phyloP scores from a whole-genome alignment of 1,140 invertebrate genomes.

The Scaptomyza montana region DNA sequence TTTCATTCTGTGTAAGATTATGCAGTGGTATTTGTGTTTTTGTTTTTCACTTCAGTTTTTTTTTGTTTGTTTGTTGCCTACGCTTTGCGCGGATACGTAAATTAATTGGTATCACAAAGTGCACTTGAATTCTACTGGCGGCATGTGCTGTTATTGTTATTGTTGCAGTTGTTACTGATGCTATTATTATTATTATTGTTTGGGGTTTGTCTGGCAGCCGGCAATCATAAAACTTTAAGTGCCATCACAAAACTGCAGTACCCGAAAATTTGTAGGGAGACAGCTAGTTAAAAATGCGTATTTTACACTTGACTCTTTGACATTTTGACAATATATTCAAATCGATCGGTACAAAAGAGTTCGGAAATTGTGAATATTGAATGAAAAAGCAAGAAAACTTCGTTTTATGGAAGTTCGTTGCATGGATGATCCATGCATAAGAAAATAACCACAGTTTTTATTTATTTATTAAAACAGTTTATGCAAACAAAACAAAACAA shows the following conservation, averaged over 20 bases:
- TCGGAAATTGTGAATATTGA: neutral
- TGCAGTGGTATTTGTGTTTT: constrained; percentile 32
- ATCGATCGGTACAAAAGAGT: constrained; percentile 11
- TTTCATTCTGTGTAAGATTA: constrained; percentile 5
- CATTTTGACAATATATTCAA: constrained; percentile 43
- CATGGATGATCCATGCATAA: too few relatives aligned
- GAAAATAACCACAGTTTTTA: too few relatives aligned
- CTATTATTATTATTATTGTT: constrained; percentile 45
- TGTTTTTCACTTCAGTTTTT: constrained; percentile 23
- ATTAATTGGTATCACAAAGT: constrained; percentile 82
- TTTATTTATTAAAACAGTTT: too few relatives aligned
- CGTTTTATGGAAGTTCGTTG: too few relatives aligned
- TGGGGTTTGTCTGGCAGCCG: constrained; percentile 16
- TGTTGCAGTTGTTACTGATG: constrained; percentile 32
- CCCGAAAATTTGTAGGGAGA: neutral
- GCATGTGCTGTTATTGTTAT: constrained; percentile 37
- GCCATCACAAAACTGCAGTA: constrained; percentile 13
- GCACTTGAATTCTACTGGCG: constrained; percentile 70
- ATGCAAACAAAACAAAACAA: too few relatives aligned
- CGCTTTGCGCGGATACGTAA: constrained; percentile 79
- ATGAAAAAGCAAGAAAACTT: neutral
- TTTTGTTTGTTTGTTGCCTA: constrained; percentile 55
- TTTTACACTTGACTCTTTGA: constrained; percentile 42
- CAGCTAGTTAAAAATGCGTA: constrained; percentile 6
- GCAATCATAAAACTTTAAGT: constrained; percentile 59